A percentile compares a stretch with the other conserved stretches of the same genome.
Evolutionary conservation across 2,113 vertebrate genomes (phyloP).

Genomic region (Entomyzon cyanotis): DNA sequence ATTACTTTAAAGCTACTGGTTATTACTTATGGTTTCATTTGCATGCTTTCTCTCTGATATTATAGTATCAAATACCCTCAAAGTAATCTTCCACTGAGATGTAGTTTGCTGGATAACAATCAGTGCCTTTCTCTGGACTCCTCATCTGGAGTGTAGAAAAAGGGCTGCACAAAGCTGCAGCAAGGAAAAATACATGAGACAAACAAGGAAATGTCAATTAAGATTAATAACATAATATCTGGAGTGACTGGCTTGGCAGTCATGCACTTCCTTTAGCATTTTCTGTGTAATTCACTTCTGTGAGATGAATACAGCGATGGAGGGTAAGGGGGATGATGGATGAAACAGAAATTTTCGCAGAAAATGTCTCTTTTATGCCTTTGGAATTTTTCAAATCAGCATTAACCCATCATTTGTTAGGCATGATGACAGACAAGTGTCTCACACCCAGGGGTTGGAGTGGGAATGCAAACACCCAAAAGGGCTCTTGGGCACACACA

Average conservation of each 20-base stretch:
- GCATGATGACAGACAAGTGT: background rate
- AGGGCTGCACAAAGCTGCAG: background rate
- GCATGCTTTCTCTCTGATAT: background rate
- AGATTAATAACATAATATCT: slow-evolving; percentile 11
- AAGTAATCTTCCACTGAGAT: background rate
- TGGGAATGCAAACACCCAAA: background rate
- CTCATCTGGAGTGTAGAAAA: background rate
- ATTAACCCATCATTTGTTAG: background rate
- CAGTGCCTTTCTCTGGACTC: background rate
- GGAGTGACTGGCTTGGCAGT: background rate
- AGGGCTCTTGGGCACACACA: background rate
- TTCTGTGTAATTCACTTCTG: background rate
- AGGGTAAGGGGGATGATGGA: background rate
- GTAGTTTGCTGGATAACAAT: background rate
- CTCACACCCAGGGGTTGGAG: background rate
- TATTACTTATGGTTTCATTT: background rate
- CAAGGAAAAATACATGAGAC: background rate
- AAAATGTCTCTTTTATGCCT: background rate
- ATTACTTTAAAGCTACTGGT: background rate
- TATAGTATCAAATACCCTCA: background rate
- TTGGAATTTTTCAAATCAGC: background rate
- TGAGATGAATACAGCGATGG: background rate
- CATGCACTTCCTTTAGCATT: background rate
- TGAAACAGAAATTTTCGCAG: background rate
- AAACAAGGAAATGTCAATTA: slow-evolving; percentile 48